Percentiles rank a stretch among this genome's conserved stretches.
Conservation (phyloP, 2,113 vertebrate genomes). For the Dolichallabes microphthalmus region DNA sequence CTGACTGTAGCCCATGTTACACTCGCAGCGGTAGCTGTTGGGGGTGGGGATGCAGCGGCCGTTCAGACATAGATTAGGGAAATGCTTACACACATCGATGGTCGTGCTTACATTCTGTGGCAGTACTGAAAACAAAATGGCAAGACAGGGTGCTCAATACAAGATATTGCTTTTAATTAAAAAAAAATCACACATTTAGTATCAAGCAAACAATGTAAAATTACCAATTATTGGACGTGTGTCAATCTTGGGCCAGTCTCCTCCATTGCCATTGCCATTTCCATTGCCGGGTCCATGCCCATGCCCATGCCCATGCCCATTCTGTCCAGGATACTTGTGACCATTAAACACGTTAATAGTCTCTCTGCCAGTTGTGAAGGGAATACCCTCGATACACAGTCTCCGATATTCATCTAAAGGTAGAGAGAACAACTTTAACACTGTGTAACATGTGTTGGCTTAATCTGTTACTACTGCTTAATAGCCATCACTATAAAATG, state of each 20-base stretch:
- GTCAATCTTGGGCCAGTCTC: conserved; percentile 63
- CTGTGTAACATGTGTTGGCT: neutral
- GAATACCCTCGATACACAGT: conserved; percentile 82
- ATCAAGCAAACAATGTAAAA: neutral
- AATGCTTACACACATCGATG: conserved; percentile 92
- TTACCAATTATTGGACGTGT: conserved; percentile 37
- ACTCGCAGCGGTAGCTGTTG: conserved; percentile 92
- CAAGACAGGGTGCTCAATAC: conserved; percentile 34
- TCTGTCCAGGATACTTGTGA: conserved; percentile 7
- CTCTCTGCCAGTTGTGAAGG: conserved; percentile 57
- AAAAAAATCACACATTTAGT: neutral
- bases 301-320: neutral
- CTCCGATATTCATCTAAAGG: conserved; percentile 81
- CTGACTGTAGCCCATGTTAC: conserved; percentile 98
- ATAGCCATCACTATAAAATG: neutral
- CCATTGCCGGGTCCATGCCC: conserved; percentile 25
- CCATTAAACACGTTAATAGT: conserved; percentile 43
- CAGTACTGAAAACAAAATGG: conserved; percentile 69
- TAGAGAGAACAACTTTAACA: neutral
- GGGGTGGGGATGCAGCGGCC: conserved; percentile 93
- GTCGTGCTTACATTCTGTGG: conserved; percentile 83
- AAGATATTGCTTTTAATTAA: conserved; percentile 54
- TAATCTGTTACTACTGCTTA: neutral
- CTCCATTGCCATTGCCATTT: conserved; percentile 49
- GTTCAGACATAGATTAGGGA: conserved; percentile 92